Conservation (phyloP, 2,888 invertebrate species). For the Cheilosia pagana region DNA sequence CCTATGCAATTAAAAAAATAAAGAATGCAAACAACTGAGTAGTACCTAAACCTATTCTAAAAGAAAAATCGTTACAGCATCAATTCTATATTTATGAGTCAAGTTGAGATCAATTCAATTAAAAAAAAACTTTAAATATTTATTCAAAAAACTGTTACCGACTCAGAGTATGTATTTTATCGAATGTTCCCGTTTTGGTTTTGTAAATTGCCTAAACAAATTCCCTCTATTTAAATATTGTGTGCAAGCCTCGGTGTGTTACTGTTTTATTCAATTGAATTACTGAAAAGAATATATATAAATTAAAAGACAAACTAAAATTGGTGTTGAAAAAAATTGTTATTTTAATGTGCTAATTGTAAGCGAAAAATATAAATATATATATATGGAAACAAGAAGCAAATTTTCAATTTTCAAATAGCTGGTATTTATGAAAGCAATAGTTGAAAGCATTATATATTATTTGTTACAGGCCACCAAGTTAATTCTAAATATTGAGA, state of each 20-base stretch:
- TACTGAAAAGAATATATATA: neutral
- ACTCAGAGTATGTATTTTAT: constrained; percentile 25
- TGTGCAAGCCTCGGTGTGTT: constrained; percentile 50
- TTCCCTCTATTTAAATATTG: neutral
- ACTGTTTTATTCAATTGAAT: constrained; percentile 41
- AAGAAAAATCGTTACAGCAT: constrained; percentile 27
- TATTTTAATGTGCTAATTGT: constrained; percentile 62
- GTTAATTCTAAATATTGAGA: constrained; percentile 28
- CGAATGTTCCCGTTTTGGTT: constrained; percentile 22
- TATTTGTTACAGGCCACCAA: constrained; percentile 33
- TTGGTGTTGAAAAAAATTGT: constrained; percentile 58
- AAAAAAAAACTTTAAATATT: constrained; percentile 25
- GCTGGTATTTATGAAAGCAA: neutral
- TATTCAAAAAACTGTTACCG: constrained; percentile 35
- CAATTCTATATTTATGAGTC: constrained; percentile 38
- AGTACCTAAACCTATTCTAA: constrained; percentile 41
- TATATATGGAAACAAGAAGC: constrained; percentile 26
- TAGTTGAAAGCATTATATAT: neutral
- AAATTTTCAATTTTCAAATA: constrained; percentile 30
- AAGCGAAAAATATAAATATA: constrained; percentile 33
- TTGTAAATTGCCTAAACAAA: constrained; percentile 12
- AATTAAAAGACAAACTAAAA: constrained; percentile 9
- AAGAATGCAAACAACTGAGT: constrained; percentile 51
- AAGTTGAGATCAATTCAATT: constrained; percentile 45
- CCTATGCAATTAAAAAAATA: constrained; percentile 7